Base-by-base conservation (phyloP, 2,888 invertebrate species). In the Pasiphila rectangulata region DNA sequence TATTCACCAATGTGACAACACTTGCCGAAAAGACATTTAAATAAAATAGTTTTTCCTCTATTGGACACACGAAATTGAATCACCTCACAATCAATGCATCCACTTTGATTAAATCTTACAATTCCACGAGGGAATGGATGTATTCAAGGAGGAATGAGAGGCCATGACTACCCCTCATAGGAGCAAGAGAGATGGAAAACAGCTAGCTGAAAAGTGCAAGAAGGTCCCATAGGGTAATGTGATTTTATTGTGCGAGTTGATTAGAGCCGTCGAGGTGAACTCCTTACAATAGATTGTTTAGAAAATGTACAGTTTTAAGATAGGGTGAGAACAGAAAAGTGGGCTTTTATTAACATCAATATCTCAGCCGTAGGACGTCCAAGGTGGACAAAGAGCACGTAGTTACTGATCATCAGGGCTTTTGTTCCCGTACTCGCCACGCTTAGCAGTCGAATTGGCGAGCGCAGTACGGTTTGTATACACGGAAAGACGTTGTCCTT, bases 211-310 rank as follows among this genome's bases (percentile, higher is more conserved):
- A 53, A 53, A 44, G 43, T 46, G 53, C 53, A 53, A 38, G 19
- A 16, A 16, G 37, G 24, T 29, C 10, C 20, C 32, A 21, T 25
- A 40, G 34, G 20, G 36, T 50, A 46, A 50, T 49, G 41, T 13
- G 15, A 32, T 41, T 49, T 39, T 46, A 35, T 50, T 53, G 53
- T 50, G 32, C 32, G 16, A 32, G 29, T 43, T 58, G 56, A 67
- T 57, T 59, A 53, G 29, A 20, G 5, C 39, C 34, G 30, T 38
- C 24, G 16, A 46, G 37, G 37, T 37, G 37, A 7, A 17, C 24
- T 46, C 5, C n/a, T 5, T 17, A 9, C 7, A 7, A 29, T 7
- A 1, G 10, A 10, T 34, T 41, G 17, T 17, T 27, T 6, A n/a
- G n/a, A n/a, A n/a, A n/a, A n/a, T n/a, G n/a, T n/a, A n/a, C n/a